phyloP scores from a whole-genome alignment of 2,888 invertebrate genomes.

The Drosophila demipolita region DNA sequence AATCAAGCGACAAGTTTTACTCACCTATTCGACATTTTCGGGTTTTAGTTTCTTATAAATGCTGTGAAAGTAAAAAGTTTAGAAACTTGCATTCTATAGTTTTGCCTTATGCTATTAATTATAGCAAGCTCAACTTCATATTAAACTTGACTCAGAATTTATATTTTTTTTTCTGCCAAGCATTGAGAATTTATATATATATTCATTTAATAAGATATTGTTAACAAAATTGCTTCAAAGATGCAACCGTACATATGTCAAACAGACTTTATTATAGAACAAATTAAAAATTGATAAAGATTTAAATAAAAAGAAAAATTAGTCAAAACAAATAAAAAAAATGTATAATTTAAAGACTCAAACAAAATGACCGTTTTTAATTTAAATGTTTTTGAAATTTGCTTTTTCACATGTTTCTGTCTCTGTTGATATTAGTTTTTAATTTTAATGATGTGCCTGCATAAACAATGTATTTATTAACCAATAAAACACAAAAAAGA shows the following conservation, averaged over 20 bases:
- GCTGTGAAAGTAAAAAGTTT: not conserved
- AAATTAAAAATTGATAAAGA: no score
- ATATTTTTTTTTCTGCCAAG: not conserved
- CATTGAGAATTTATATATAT: not conserved
- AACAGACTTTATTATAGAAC: no score
- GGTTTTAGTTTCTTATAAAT: not conserved
- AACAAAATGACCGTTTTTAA: no score
- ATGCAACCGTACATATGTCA: not conserved
- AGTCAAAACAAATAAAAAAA: no score
- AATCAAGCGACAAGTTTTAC: not conserved
- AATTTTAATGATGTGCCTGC: not conserved
- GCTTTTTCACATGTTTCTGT: no score
- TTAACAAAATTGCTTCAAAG: not conserved
- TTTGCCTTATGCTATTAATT: not conserved
- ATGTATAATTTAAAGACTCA: no score
- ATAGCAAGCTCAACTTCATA: not conserved
- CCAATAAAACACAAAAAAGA: not conserved
- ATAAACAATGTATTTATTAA: not conserved
- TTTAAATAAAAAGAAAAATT: no score
- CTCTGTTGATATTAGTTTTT: no score
- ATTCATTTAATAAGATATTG: not conserved
- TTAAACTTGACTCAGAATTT: not conserved
- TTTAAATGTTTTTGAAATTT: no score
- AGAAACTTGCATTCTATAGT: not conserved
- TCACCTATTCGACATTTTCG: constrained; percentile 4